Evolutionary conservation across 1,140 invertebrate genomes (phyloP).

Genomic region (Homarus americanus): DNA sequence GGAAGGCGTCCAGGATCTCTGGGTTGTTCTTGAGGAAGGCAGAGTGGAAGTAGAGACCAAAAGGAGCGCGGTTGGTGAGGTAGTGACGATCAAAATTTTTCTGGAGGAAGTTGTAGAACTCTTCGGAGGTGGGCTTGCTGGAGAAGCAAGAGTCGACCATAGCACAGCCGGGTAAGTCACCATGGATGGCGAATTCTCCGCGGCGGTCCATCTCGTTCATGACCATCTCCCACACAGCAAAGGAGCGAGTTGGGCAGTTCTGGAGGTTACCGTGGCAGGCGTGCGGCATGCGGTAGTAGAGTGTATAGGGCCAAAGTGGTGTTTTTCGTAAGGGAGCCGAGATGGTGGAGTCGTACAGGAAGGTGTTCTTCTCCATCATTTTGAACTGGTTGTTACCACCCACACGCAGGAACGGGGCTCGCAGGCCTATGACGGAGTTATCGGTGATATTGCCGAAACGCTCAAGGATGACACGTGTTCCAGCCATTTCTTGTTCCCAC

Average conservation of each 20-base stretch:
- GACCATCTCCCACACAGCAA: slow-evolving; percentile 98
- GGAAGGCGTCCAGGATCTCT: slow-evolving; percentile 94
- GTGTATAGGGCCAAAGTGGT: slow-evolving; percentile 97
- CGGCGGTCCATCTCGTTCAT: slow-evolving; percentile 96
- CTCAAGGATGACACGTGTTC: slow-evolving; percentile 94
- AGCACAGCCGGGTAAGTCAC: slow-evolving; percentile 94
- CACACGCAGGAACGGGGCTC: slow-evolving; percentile 94
- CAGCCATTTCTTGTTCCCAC: slow-evolving; percentile 98
- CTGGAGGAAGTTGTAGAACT: slow-evolving; percentile 97
- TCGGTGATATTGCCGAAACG: slow-evolving; percentile 96
- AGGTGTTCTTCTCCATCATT: slow-evolving; percentile 98
- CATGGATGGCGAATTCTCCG: slow-evolving; percentile 94
- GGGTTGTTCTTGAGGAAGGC: slow-evolving; percentile 97
- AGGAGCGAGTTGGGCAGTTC: slow-evolving; percentile 91
- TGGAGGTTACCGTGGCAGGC: slow-evolving; percentile 95
- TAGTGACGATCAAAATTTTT: slow-evolving; percentile 98
- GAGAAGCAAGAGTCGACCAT: slow-evolving; percentile 96
- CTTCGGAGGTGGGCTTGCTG: slow-evolving; percentile 94
- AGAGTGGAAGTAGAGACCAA: slow-evolving; percentile 97
- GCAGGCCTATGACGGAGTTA: slow-evolving; percentile 94
- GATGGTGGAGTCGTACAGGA: slow-evolving; percentile 97
- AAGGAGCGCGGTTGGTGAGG: slow-evolving; percentile 93
- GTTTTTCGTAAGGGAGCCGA: slow-evolving; percentile 94
- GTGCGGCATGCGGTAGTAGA: slow-evolving; percentile 98
- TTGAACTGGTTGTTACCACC: slow-evolving; percentile 98